Evolutionary conservation across 2,797 vertebrate genomes (phyloP).

Genomic region (Odontamblyopus lacepedii): DNA sequence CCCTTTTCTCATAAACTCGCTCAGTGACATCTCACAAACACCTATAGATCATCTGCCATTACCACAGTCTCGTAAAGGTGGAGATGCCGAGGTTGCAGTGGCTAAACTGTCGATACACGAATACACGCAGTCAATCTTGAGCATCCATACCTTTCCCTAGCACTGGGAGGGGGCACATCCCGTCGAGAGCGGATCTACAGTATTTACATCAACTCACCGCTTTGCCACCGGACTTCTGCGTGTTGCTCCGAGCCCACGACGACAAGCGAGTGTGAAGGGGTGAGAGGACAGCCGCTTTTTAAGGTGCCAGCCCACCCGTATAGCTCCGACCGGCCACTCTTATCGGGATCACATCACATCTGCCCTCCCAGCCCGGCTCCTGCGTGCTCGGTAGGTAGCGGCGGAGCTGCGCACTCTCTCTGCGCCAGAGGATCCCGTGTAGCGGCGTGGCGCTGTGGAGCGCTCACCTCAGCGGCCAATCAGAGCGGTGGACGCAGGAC

Average conservation of each 20-base stretch:
- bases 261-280: constrained; percentile 34
- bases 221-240: constrained; percentile 45
- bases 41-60: constrained; percentile 3
- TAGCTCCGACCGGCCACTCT: constrained; percentile 58
- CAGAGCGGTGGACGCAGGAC: constrained; percentile 60
- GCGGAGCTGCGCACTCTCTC: constrained; percentile 62
- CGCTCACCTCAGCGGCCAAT: constrained; percentile 57
- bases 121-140: constrained; percentile 55
- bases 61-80: constrained; percentile 12
- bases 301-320: constrained; percentile 56
- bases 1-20: constrained; percentile 36
- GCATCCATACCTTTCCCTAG: constrained; percentile 35
- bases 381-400: constrained; percentile 51
- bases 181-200: constrained; percentile 51
- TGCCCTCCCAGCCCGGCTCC: constrained; percentile 51
- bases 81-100: constrained; percentile 22
- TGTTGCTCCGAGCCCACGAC: constrained; percentile 45
- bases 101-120: constrained; percentile 32
- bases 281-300: constrained; percentile 56
- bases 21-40: constrained; percentile 7
- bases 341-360: constrained; percentile 67
- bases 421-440: constrained; percentile 65
- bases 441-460: constrained; percentile 55
- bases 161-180: constrained; percentile 66
- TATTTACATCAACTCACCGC: constrained; percentile 69